Conservation (phyloP, 2,888 invertebrate genomes). For the Stenotaenia linearis region DNA sequence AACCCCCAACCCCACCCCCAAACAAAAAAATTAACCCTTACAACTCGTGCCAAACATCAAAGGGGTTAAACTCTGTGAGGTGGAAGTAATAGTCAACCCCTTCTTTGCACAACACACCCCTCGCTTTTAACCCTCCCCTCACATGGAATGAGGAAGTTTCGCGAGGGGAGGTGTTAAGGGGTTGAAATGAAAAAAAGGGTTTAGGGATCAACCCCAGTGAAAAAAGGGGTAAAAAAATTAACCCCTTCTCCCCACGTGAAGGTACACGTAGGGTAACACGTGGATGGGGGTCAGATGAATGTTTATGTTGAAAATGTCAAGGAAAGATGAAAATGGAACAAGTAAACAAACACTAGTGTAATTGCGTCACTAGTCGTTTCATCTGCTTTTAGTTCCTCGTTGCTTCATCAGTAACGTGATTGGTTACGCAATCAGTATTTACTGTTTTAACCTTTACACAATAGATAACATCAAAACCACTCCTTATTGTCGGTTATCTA, state of each 20-base stretch:
- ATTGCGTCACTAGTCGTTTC: constrained; percentile 9
- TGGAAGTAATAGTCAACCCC: neutral
- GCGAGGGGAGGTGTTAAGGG: neutral
- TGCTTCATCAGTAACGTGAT: neutral
- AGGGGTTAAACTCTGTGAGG: neutral
- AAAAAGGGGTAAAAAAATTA: neutral
- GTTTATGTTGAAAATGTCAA: neutral
- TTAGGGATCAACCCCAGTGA: neutral
- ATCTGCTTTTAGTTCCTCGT: neutral
- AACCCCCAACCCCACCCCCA: neutral
- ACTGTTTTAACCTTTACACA: neutral
- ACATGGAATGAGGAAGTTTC: neutral
- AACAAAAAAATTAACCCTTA: neutral
- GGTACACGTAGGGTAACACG: neutral
- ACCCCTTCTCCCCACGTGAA: neutral
- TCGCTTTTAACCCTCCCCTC: constrained; percentile 11
- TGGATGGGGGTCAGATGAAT: neutral
- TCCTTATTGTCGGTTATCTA: neutral
- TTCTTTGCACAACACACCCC: neutral
- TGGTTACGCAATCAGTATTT: neutral
- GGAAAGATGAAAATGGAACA: neutral
- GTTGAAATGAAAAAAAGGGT: neutral
- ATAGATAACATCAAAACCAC: no score
- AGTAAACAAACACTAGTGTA: constrained; percentile 3
- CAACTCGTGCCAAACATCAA: neutral